Base-by-base conservation (phyloP, 2,888 invertebrate species). In the Cantharis rufa region DNA sequence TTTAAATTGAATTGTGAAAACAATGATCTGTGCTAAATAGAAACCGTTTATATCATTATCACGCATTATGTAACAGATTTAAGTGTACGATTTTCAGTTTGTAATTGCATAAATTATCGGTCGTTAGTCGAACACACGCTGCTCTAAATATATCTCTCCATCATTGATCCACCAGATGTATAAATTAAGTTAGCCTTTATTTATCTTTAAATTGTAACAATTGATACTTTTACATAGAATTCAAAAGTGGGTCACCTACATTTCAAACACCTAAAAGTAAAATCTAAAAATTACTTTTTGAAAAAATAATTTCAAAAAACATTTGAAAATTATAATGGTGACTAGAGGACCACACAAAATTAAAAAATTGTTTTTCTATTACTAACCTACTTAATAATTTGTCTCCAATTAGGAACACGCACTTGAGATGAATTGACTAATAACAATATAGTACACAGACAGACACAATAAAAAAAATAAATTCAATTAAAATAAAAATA, bases 1-100 rank as follows among this genome's bases (percentile, higher is more conserved):
- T 74, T 77, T 77, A 77, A 77, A 77, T 77, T 77, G 77, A 77
- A 71, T 77, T 63, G 74, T 71, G 68, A 71, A 73, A 62, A 70
- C 63, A 74, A 63, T 62, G 15, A 62, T 62, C 63, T 70, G 15
- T 70, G 72, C 73, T 76, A 72, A 72, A 76, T 72, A 73, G 28
- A 71, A 28, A 73, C 70, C 61, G 64, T 70, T 68, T 66, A 75
- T 70, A 70, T 70, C 61, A 70, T 75, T 74, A 70, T 64, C 13
- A 48, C 24, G 21, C 71, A 75, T 75, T 75, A 75, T 75, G 66
- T 70, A 70, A 75, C 63, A 71, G 70, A 74, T 70, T 74, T 64
- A 71, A 64, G 15, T 63, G 64, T 21, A 15, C 27, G 13, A 63
- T 66, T 64, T 75, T 75, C 61, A 61, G 24, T n/a, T 61, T 62